Conservation (phyloP, 2,888 invertebrate genomes). For the Nephrotoma guestfalica region DNA sequence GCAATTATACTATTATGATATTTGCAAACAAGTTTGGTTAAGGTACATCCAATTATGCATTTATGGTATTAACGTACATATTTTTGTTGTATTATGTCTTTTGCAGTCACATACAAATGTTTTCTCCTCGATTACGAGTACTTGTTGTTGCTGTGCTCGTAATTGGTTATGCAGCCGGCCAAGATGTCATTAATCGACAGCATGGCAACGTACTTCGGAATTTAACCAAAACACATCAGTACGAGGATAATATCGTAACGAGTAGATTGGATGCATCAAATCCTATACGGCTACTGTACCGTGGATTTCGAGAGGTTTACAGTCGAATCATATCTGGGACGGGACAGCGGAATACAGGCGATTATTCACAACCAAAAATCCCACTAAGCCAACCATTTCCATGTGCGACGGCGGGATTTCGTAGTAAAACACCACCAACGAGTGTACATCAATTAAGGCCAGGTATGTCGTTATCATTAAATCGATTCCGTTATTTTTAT, state of each 20-base stretch:
- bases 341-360: conserved; percentile 10
- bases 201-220: conserved; percentile 15
- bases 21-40: too few relatives aligned
- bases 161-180: background rate
- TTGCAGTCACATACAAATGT: background rate
- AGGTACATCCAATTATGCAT: too few relatives aligned
- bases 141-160: background rate
- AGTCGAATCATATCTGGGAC: conserved; percentile 12
- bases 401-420: conserved; percentile 24
- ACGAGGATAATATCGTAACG: conserved; percentile 16
- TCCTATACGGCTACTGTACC: conserved; percentile 14
- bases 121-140: background rate
- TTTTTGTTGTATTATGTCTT: background rate
- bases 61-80: too few relatives aligned
- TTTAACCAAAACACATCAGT: conserved; percentile 15
- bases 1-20: too few relatives aligned
- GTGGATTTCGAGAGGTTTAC: conserved; percentile 15
- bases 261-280: conserved; percentile 15
- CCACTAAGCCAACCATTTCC: conserved; percentile 23
- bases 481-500: background rate
- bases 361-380: conserved; percentile 19
- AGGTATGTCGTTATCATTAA: conserved; percentile 10
- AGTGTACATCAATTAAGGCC: conserved; percentile 40
- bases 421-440: conserved; percentile 29
- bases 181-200: conserved; percentile 12